Evolutionary conservation across 92 coral and sea anemone species (phyloP).

Genomic region (Micromussa lordhowensis): DNA sequence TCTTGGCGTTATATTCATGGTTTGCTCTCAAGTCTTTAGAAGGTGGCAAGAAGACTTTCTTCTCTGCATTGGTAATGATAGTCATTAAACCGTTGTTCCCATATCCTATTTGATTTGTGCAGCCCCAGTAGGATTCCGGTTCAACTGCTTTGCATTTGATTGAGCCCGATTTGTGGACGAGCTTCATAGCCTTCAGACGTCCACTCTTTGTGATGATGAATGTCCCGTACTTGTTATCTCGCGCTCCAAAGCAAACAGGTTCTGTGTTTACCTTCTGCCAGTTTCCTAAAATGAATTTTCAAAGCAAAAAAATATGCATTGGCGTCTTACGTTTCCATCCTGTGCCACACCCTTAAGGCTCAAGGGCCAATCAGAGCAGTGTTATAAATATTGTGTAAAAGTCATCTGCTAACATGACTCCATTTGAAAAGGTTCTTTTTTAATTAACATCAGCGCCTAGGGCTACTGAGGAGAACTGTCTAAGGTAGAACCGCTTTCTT

Average conservation of each 20-base stretch:
- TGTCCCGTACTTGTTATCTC: not conserved
- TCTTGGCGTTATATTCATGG: not conserved
- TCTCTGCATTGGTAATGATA: not conserved
- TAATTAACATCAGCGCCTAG: too few relatives aligned
- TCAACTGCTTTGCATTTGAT: not conserved
- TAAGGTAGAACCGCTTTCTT: too few relatives aligned
- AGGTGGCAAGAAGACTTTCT: not conserved
- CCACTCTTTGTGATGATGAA: not conserved
- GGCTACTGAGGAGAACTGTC: too few relatives aligned
- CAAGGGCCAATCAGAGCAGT: too few relatives aligned
- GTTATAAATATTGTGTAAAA: too few relatives aligned
- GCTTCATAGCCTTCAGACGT: not conserved
- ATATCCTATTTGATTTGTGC: not conserved
- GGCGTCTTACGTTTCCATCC: too few relatives aligned
- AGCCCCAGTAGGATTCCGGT: not conserved
- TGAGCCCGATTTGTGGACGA: not conserved
- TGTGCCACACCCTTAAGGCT: too few relatives aligned
- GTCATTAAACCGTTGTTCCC: not conserved
- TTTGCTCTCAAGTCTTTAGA: not conserved
- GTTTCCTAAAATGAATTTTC: not conserved
- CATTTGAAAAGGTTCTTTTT: too few relatives aligned
- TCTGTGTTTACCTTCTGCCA: not conserved
- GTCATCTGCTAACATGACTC: too few relatives aligned
- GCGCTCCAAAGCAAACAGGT: not conserved
- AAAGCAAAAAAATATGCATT: too few relatives aligned